Conservation (phyloP, 92 coral and sea anemone genomes). For the Virgularia gustaviana region DNA sequence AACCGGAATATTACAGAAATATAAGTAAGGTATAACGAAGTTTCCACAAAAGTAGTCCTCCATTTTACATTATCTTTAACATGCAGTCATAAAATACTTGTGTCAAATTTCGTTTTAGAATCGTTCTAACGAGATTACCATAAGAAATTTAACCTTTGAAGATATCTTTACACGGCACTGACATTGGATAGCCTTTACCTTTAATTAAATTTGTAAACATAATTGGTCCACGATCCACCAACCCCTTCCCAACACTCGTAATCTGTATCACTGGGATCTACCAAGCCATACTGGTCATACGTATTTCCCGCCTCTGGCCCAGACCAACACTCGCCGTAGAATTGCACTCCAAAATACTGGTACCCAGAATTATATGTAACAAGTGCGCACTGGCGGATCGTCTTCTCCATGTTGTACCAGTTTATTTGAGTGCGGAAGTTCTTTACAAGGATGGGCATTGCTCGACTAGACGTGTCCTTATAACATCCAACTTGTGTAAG, state of each 20-base stretch:
- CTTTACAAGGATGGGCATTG: slow-evolving; percentile 34
- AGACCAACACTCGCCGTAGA: slow-evolving; percentile 50
- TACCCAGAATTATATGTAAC: slow-evolving; percentile 32
- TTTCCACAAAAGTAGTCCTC: no score
- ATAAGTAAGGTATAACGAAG: no score
- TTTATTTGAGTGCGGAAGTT: slow-evolving; percentile 43
- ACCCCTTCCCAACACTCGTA: slow-evolving; percentile 46
- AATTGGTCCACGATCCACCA: slow-evolving; percentile 32
- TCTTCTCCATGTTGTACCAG: slow-evolving; percentile 51
- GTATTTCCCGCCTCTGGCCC: slow-evolving; percentile 17
- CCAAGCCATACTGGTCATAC: slow-evolving; percentile 30
- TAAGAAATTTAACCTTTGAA: no score
- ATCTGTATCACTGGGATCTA: neutral
- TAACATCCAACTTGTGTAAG: slow-evolving; percentile 42
- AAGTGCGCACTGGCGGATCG: slow-evolving; percentile 41
- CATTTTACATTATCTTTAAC: no score
- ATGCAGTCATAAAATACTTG: no score
- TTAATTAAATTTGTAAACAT: slow-evolving; percentile 34
- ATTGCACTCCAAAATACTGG: slow-evolving; percentile 45
- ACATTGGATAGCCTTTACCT: neutral
- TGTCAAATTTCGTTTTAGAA: no score
- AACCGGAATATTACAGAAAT: no score
- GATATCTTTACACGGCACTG: no score
- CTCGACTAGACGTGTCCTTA: slow-evolving; percentile 26
- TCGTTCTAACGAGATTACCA: no score